Percentiles rank a stretch among this genome's conserved stretches.
These are phyloP conservation scores for Caenorhabditis sp. DNA, from an alignment of 2,888 invertebrate genomes.

Conservation along the genomic window DNA sequence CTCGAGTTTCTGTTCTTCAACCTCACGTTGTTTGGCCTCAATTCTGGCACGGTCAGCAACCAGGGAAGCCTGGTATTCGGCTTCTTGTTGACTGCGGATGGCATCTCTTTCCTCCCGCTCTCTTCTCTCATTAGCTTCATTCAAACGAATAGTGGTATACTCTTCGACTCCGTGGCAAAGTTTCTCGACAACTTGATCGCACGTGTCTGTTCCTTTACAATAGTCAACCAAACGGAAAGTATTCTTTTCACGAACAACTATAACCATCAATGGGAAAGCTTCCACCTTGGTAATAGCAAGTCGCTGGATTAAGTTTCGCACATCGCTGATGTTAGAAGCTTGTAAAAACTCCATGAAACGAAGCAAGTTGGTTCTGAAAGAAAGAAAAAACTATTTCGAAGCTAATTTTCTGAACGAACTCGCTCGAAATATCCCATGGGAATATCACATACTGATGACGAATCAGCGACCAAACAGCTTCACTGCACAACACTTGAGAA, in stretches of 20 bases:
- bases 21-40: constrained; percentile 71
- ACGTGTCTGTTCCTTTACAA: constrained; percentile 67
- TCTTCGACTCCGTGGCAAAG: constrained; percentile 74
- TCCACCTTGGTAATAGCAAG: constrained; percentile 45
- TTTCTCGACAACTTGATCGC: constrained; percentile 71
- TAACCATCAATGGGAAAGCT: constrained; percentile 74
- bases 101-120: constrained; percentile 76
- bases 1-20: constrained; percentile 64
- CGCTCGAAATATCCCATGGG: constrained; percentile 96
- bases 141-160: constrained; percentile 66
- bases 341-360: constrained; percentile 86
- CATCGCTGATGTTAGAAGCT: constrained; percentile 63
- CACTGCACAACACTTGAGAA: constrained; percentile 88
- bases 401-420: constrained; percentile 23
- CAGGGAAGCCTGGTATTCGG: constrained; percentile 77
- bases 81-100: constrained; percentile 75
- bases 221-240: constrained; percentile 53
- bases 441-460: constrained; percentile 94
- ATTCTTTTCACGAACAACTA: constrained; percentile 73
- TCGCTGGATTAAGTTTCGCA: constrained; percentile 57
- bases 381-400: background rate
- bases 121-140: constrained; percentile 65
- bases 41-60: constrained; percentile 75
- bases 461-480: constrained; percentile 92
- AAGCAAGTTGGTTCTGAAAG: constrained; percentile 87